Conservation (phyloP, 2,797 vertebrate genomes). For the Lagodon rhomboides region DNA sequence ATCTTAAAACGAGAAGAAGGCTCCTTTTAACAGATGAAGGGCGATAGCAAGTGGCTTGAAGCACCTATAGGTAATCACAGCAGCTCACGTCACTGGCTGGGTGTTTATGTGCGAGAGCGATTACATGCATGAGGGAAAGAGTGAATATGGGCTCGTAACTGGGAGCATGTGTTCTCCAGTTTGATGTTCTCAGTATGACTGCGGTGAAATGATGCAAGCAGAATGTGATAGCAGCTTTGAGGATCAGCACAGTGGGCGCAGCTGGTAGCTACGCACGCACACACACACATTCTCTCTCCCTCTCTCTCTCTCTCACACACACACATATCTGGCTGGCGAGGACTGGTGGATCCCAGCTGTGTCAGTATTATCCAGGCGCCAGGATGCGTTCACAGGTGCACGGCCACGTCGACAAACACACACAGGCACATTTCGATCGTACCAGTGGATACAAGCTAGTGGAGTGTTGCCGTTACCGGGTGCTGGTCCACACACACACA, state of each 20-base stretch:
- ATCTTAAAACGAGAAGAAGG: not conserved
- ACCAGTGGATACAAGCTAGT: slow-evolving; percentile 22
- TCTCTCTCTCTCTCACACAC: slow-evolving; percentile 30
- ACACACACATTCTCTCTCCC: slow-evolving; percentile 21
- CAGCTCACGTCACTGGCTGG: slow-evolving; percentile 21
- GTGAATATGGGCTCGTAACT: slow-evolving; percentile 36
- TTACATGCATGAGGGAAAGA: slow-evolving; percentile 18
- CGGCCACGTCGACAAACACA: slow-evolving; percentile 38
- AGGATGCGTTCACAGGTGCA: slow-evolving; percentile 55
- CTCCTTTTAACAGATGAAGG: not conserved
- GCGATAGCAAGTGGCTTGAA: slow-evolving; percentile 15
- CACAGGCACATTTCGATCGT: slow-evolving; percentile 17
- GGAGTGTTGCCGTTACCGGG: slow-evolving; percentile 9
- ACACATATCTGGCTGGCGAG: slow-evolving; percentile 39
- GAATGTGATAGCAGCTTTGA: slow-evolving; percentile 67
- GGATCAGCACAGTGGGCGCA: slow-evolving; percentile 63
- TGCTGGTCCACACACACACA: not conserved
- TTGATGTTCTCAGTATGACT: slow-evolving; percentile 51
- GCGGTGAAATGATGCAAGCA: slow-evolving; percentile 66
- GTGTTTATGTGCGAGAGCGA: slow-evolving; percentile 33
- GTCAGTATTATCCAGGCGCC: slow-evolving; percentile 58
- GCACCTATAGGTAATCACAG: slow-evolving; percentile 14
- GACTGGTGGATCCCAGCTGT: slow-evolving; percentile 67
- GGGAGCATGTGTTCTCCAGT: slow-evolving; percentile 54
- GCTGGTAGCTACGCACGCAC: slow-evolving; percentile 55